A percentile compares a stretch with the other conserved stretches of the same genome.
These are phyloP conservation scores for Pogonomyrmex californicus DNA, from an alignment of 1,140 invertebrate species.

Conservation along the genomic window DNA sequence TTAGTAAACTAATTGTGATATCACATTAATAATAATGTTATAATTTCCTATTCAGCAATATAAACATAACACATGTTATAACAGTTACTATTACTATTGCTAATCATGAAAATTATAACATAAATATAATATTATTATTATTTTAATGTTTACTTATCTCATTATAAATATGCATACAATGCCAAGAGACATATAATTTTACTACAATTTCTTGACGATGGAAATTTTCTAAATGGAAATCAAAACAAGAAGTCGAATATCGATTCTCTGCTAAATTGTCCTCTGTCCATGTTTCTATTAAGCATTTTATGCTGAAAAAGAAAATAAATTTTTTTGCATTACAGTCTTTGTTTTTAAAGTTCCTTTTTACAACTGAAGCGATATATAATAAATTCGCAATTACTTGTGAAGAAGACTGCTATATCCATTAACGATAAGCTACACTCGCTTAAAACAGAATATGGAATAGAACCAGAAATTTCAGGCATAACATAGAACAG, in stretches of 20 bases:
- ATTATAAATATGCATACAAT: too few species aligned
- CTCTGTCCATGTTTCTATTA: neutral
- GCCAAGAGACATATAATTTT: too few species aligned
- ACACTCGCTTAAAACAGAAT: neutral
- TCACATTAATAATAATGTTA: neutral
- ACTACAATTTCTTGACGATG: too few species aligned
- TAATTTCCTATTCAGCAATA: neutral
- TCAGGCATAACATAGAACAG: too few species aligned
- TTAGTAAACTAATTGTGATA: too few species aligned
- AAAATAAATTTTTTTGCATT: neutral
- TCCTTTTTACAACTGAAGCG: neutral
- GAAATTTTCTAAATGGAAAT: too few species aligned
- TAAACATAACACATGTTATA: too few species aligned
- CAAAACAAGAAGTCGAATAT: neutral
- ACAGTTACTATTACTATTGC: too few species aligned
- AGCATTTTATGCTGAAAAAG: neutral
- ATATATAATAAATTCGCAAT: neutral
- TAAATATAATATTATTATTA: too few species aligned
- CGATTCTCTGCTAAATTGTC: neutral
- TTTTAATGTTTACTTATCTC: too few species aligned
- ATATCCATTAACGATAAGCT: neutral
- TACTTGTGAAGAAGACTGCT: neutral
- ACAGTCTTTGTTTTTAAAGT: neutral
- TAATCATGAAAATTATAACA: too few species aligned
- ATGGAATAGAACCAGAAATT: too few species aligned